Base-by-base conservation (phyloP, 2,797 vertebrate genomes). In the Gouania willdenowi region DNA sequence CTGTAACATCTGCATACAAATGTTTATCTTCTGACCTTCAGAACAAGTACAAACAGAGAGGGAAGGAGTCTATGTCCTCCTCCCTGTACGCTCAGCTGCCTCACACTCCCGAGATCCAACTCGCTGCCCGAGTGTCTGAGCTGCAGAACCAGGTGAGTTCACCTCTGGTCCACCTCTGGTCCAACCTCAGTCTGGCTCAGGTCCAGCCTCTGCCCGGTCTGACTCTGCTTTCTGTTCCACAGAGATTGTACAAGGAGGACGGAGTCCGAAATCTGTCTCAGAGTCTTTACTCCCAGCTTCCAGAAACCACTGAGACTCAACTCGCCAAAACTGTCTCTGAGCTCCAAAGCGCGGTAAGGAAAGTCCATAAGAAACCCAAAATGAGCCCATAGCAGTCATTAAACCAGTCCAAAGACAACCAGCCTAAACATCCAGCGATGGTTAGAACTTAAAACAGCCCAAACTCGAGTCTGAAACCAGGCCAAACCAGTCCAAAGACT, bases 191-290 rank as follows among this genome's bases (percentile, higher is more conserved):
- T n/a, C n/a, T n/a, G n/a, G n/a, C n/a, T n/a, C n/a, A n/a, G n/a
- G n/a, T n/a, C n/a, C n/a, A n/a, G 7, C 16, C 3, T 8, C 20
- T 19, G 3, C 54, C 14, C n/a, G n/a, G n/a, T n/a, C n/a, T n/a
- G n/a, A n/a, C n/a, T n/a, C n/a, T n/a, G n/a, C n/a, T n/a, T n/a
- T n/a, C n/a, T n/a, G n/a, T n/a, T n/a, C n/a, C 23, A 7, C 63
- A 97, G 93, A 82, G 72, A 33, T 94, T 93, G 50, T 97, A 97
- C 62, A 93, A 88, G 73, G 87, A 88, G 51, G 82, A 70, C 16
- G 80, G 86, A 16, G 83, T 91, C 20, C 74, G 10, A 77, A 75
- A 79, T 30, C 85, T 87, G 35, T 71, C 77, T 17, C 90, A 83
- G 33, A 86, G 84, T 41, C 66, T 94, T n/a, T 96, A 95, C 79